Evolutionary conservation across 2,888 invertebrate genomes (phyloP).

Genomic region (Orthosia cruda): DNA sequence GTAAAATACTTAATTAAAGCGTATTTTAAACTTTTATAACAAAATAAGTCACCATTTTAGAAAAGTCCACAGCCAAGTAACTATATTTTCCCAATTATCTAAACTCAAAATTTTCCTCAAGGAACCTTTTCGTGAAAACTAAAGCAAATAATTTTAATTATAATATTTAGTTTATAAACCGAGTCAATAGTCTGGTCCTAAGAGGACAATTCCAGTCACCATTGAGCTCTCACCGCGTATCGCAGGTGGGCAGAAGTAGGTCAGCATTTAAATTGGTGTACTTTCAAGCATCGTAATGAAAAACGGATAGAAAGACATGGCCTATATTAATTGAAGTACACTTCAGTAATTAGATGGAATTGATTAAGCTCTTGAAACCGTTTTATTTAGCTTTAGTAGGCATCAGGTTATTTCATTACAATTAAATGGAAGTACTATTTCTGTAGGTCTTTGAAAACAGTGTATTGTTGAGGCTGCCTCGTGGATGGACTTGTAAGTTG

Average conservation of each 20-base stretch:
- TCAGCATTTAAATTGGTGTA: conserved; percentile 41
- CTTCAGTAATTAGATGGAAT: conserved; percentile 17
- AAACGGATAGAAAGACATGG: conserved; percentile 17
- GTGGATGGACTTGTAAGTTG: not conserved
- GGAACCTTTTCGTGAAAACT: not conserved
- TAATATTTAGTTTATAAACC: conserved; percentile 11
- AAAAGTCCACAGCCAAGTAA: not conserved
- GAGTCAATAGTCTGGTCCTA: conserved; percentile 29
- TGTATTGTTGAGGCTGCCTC: not conserved
- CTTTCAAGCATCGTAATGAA: conserved; percentile 34
- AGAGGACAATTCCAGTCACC: conserved; percentile 28
- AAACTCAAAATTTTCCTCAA: conserved; percentile 18
- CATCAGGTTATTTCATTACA: conserved; percentile 14
- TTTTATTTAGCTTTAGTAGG: conserved; percentile 10
- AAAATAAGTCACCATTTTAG: not conserved
- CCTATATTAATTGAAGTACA: conserved; percentile 27
- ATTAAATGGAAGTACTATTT: conserved; percentile 7
- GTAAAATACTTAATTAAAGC: too few relatives aligned
- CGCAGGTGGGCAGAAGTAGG: conserved; percentile 12
- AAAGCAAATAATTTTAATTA: conserved; percentile 13
- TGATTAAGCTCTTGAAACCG: conserved; percentile 17
- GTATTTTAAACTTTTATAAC: too few relatives aligned
- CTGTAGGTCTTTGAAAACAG: not conserved
- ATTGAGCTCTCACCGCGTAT: conserved; percentile 34
- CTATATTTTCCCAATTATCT: not conserved